Conservation (phyloP, 2,797 vertebrate species). For the Ctenopoma multispine region DNA sequence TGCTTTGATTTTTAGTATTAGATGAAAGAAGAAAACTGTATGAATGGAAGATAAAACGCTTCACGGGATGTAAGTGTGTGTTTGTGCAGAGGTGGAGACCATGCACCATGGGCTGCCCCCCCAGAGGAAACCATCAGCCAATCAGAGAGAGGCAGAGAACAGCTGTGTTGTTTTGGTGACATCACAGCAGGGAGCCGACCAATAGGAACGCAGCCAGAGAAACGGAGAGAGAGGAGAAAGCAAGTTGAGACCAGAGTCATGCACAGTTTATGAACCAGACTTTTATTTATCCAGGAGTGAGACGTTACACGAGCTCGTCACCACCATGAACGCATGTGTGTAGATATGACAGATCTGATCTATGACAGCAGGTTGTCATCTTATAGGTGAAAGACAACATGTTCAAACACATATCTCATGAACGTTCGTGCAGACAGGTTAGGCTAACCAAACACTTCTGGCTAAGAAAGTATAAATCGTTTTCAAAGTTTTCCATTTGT, state of each 20-base stretch:
- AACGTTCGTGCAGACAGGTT: too few species aligned
- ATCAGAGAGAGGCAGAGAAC: slow-evolving; percentile 18
- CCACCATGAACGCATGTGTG: too few species aligned
- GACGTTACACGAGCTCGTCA: too few species aligned
- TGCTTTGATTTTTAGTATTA: too few species aligned
- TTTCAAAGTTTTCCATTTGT: too few species aligned
- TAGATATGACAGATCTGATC: too few species aligned
- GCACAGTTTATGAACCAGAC: background rate
- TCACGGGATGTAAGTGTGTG: background rate
- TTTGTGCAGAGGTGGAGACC: slow-evolving; percentile 33
- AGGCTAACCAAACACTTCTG: too few species aligned
- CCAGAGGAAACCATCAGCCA: slow-evolving; percentile 1
- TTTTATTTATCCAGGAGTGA: background rate
- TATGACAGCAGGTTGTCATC: too few species aligned
- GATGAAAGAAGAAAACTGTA: too few species aligned
- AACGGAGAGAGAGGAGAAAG: background rate
- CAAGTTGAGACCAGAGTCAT: slow-evolving; percentile 7
- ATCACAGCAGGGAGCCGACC: slow-evolving; percentile 29
- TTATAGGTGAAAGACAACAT: too few species aligned
- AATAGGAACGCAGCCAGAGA: slow-evolving; percentile 25
- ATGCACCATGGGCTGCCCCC: background rate
- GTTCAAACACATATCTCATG: too few species aligned
- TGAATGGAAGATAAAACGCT: background rate
- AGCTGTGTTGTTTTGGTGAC: slow-evolving; percentile 48
- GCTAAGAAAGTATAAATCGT: too few species aligned